phyloP scores from a whole-genome alignment of 2,113 vertebrate species.

The Mormyrus iriodes region DNA sequence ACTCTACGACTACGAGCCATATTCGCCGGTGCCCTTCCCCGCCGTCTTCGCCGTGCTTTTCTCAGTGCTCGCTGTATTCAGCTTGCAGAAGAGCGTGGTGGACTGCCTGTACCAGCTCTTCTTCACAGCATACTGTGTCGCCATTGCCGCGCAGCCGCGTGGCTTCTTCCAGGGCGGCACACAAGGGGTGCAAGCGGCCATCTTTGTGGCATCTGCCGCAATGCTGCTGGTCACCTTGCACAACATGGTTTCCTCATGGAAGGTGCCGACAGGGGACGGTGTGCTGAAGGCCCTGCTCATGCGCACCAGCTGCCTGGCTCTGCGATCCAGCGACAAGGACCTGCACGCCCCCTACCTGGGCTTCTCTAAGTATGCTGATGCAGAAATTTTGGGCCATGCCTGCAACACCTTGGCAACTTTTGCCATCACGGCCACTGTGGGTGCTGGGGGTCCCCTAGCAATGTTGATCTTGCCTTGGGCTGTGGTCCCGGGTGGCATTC shows the following conservation, averaged over 20 bases:
- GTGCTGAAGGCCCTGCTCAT: conserved; percentile 51
- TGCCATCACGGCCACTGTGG: conserved; percentile 57
- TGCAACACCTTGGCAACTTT: conserved; percentile 73
- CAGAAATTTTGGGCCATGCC: conserved; percentile 68
- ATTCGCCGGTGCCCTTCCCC: conserved; percentile 58
- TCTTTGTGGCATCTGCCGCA: conserved; percentile 65
- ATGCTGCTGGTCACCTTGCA: conserved; percentile 61
- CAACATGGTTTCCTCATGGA: conserved; percentile 47
- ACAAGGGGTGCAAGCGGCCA: conserved; percentile 66
- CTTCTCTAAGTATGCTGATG: conserved; percentile 76
- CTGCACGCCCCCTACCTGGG: conserved; percentile 66
- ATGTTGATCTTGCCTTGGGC: conserved; percentile 73
- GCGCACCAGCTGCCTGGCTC: conserved; percentile 46
- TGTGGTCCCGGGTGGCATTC: conserved; percentile 69
- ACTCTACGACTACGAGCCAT: conserved; percentile 44
- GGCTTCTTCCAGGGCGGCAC: conserved; percentile 68
- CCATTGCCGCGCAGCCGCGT: conserved; percentile 61
- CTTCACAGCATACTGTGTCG: conserved; percentile 66
- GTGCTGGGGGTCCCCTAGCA: conserved; percentile 49
- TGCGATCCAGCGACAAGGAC: conserved; percentile 59
- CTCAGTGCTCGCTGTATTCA: conserved; percentile 64
- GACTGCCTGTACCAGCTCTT: conserved; percentile 68
- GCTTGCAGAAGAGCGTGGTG: conserved; percentile 56
- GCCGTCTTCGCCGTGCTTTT: conserved; percentile 72
- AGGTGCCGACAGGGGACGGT: conserved; percentile 44